Percentiles rank a stretch among this genome's conserved stretches.
Evolutionary conservation across 2,888 invertebrate species (phyloP).

Genomic region (Oligia latruncula): DNA sequence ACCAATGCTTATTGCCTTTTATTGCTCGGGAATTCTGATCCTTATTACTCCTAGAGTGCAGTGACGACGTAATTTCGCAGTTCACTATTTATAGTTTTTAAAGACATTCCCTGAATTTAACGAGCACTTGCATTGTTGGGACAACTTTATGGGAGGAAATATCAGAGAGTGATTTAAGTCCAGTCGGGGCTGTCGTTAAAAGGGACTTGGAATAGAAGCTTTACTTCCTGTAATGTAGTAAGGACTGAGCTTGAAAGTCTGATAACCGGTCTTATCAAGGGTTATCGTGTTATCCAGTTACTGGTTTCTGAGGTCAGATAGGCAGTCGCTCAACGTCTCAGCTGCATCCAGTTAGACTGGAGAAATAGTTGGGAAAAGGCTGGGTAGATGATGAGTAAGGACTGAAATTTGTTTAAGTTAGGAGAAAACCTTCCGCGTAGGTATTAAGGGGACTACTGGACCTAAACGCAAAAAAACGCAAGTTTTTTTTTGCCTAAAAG

Average conservation of each 20-base stretch:
- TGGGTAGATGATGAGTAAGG: neutral
- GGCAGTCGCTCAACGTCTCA: no score
- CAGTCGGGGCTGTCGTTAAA: conserved; percentile 14
- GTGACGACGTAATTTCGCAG: conserved; percentile 13
- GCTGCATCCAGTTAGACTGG: no score
- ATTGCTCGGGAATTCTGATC: neutral
- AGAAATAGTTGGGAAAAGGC: neutral
- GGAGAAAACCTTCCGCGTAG: neutral
- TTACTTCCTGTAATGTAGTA: conserved; percentile 12
- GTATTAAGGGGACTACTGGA: no score
- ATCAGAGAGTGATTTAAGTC: conserved; percentile 35
- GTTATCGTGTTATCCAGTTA: no score
- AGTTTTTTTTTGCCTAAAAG: no score
- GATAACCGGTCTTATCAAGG: neutral
- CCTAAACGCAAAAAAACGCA: no score
- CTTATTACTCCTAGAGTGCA: neutral
- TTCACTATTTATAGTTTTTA: conserved; percentile 49
- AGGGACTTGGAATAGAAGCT: conserved; percentile 22
- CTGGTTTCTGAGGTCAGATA: no score
- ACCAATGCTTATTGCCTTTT: neutral
- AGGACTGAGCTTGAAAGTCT: neutral
- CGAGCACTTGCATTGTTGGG: conserved; percentile 40
- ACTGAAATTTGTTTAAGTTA: neutral
- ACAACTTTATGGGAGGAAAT: conserved; percentile 36
- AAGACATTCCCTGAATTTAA: conserved; percentile 40